Evolutionary conservation across 1,140 invertebrate species (phyloP).

Genomic region (Catajapyx aquilonaris): DNA sequence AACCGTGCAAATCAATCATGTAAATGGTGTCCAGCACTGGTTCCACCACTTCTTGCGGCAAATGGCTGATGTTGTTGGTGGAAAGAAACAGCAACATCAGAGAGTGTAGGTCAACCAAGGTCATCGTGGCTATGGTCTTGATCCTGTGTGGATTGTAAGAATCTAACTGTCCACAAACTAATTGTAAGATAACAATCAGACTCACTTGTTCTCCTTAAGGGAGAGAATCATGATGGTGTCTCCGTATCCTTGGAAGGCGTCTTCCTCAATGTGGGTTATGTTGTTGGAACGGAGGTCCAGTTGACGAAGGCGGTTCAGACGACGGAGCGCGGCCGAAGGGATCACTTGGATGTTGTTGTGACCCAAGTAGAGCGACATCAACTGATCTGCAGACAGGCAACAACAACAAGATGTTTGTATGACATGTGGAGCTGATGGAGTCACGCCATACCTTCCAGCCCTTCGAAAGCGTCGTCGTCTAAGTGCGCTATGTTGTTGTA

Average conservation of each 20-base stretch:
- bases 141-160: too few relatives aligned
- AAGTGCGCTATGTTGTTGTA: conserved; percentile 59
- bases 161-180: too few relatives aligned
- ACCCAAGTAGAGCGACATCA: conserved; percentile 67
- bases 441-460: conserved; percentile 63
- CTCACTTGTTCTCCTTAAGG: conserved; percentile 75
- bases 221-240: conserved; percentile 77
- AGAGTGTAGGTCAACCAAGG: conserved; percentile 69
- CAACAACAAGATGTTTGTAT: neutral
- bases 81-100: conserved; percentile 67
- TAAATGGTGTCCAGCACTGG: conserved; percentile 62
- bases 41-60: conserved; percentile 71
- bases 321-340: conserved; percentile 54
- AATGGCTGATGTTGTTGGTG: conserved; percentile 61
- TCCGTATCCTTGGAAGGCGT: conserved; percentile 74
- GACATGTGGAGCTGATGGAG: too few relatives aligned
- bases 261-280: conserved; percentile 55
- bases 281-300: conserved; percentile 71
- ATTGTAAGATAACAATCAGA: too few relatives aligned
- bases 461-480: conserved; percentile 59
- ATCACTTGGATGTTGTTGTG: conserved; percentile 66
- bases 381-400: conserved; percentile 37
- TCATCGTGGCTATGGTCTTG: conserved; percentile 45
- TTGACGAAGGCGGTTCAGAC: conserved; percentile 62
- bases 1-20: conserved; percentile 70